Evolutionary conservation across 2,113 vertebrate genomes (phyloP).

Genomic region (Platycercus adscitus): DNA sequence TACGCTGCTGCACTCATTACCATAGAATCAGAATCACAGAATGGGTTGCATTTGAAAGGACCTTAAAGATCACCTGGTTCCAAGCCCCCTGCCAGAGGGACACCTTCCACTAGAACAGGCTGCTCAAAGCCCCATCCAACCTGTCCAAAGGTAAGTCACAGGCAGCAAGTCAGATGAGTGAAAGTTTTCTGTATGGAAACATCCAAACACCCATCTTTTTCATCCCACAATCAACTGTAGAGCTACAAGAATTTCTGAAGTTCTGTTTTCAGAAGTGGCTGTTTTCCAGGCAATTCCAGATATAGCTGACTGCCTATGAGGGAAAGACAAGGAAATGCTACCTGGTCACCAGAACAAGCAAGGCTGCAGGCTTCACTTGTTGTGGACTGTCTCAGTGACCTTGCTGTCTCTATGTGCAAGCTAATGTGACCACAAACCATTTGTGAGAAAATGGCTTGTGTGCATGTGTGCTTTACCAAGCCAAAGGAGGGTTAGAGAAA

Average conservation of each 20-base stretch:
- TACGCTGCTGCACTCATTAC: not conserved
- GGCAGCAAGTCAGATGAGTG: not conserved
- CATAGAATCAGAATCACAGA: not conserved
- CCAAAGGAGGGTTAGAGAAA: not conserved
- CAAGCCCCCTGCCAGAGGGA: not conserved
- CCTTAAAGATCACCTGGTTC: not conserved
- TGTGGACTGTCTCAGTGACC: not conserved
- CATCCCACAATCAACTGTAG: not conserved
- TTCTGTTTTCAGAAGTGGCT: not conserved
- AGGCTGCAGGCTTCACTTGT: not conserved
- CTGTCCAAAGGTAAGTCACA: not conserved
- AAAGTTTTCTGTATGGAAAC: not conserved
- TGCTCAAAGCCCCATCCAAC: not conserved
- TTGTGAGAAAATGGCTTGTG: not conserved
- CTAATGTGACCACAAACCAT: not conserved
- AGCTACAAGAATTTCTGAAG: not conserved
- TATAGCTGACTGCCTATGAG: not conserved
- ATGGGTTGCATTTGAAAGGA: not conserved
- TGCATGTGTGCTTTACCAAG: not conserved
- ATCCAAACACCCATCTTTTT: not conserved
- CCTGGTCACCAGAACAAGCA: not conserved
- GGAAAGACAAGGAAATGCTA: not conserved
- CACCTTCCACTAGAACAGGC: not conserved
- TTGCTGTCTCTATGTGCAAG: not conserved
- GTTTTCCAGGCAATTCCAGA: not conserved